Conservation (phyloP, 2,888 invertebrate genomes). For the Aleiodes testaceus region DNA sequence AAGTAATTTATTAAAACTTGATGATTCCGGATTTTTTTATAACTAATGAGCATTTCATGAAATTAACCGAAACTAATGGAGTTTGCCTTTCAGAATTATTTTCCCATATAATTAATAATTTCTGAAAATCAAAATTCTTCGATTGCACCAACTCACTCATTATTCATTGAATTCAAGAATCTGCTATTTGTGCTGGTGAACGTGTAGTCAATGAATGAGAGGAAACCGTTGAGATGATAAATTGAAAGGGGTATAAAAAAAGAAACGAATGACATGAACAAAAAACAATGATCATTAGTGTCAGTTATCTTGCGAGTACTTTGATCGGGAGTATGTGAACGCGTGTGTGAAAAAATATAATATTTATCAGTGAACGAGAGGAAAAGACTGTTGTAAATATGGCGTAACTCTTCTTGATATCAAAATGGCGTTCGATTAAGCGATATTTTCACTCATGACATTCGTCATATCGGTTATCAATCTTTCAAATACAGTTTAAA, state of each 20-base stretch:
- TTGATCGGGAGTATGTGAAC: slow-evolving; percentile 26
- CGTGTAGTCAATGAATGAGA: background rate
- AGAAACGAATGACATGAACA: background rate
- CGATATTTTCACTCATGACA: slow-evolving; percentile 4
- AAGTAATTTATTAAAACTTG: slow-evolving; percentile 15
- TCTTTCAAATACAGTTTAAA: background rate
- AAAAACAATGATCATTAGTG: slow-evolving; percentile 23
- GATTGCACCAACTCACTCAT: background rate
- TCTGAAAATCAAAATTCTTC: slow-evolving; percentile 26
- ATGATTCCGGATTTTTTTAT: background rate
- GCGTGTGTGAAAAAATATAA: slow-evolving; percentile 18
- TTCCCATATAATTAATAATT: background rate
- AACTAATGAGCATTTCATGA: background rate
- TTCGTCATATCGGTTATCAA: slow-evolving; percentile 6
- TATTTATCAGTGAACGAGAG: slow-evolving; percentile 19
- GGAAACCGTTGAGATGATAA: slow-evolving; percentile 10
- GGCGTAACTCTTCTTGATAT: slow-evolving; percentile 20
- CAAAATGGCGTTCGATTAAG: slow-evolving; percentile 27
- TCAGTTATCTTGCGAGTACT: slow-evolving; percentile 19
- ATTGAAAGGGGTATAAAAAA: background rate
- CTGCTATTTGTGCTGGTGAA: background rate
- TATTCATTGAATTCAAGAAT: slow-evolving; percentile 3
- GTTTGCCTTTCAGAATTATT: slow-evolving; percentile 12
- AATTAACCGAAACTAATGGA: slow-evolving; percentile 3
- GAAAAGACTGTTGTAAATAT: slow-evolving; percentile 29